These are phyloP conservation scores for Brachystomella parvula DNA, from an alignment of 1,140 invertebrate species.

Conservation along the genomic window DNA sequence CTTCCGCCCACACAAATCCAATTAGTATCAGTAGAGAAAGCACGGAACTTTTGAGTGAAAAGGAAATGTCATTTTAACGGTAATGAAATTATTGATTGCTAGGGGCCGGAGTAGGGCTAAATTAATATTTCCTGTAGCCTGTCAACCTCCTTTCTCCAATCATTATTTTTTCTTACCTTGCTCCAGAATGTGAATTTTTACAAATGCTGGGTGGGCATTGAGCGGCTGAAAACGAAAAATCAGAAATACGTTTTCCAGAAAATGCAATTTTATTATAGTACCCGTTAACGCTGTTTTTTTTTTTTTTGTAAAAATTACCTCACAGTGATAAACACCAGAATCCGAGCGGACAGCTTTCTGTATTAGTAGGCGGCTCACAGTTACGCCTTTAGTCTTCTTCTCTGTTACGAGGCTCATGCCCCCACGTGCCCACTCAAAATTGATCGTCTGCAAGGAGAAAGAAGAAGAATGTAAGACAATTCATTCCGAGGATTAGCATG, in stretches of 20 bases:
- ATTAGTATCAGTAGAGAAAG: too few species aligned
- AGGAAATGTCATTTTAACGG: too few species aligned
- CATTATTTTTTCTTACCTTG: constrained; percentile 56
- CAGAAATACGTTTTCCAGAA: neutral
- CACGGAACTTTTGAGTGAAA: too few species aligned
- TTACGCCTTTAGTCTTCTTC: constrained; percentile 42
- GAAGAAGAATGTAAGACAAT: constrained; percentile 8
- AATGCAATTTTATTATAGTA: neutral
- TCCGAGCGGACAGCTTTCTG: constrained; percentile 47
- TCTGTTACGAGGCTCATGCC: constrained; percentile 37
- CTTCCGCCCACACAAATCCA: too few species aligned
- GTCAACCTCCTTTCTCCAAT: neutral
- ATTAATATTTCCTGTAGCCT: neutral
- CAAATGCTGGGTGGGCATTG: constrained; percentile 64
- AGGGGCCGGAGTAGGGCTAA: neutral
- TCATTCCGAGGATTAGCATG: too few species aligned
- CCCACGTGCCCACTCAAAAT: constrained; percentile 36
- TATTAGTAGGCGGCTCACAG: constrained; percentile 67
- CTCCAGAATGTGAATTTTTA: constrained; percentile 65
- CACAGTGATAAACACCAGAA: constrained; percentile 44
- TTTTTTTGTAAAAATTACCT: constrained; percentile 5
- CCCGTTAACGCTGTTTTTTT: neutral
- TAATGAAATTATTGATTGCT: neutral
- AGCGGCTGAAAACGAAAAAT: constrained; percentile 48
- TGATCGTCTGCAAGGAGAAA: constrained; percentile 32